Evolutionary conservation across 2,797 vertebrate genomes (phyloP).

Genomic region (Hydrolagus colliei): DNA sequence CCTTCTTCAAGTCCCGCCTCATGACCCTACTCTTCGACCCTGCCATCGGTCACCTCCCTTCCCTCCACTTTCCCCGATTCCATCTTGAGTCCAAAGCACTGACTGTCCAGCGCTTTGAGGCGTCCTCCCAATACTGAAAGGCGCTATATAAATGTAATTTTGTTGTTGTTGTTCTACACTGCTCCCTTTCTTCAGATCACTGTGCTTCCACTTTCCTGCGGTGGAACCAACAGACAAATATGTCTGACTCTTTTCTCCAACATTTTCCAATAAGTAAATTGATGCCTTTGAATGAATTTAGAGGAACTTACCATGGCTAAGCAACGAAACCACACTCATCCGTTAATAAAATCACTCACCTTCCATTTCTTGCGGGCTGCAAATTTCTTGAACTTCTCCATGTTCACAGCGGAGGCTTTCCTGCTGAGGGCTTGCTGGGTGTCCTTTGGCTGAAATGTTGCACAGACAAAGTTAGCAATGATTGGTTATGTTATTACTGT

Average conservation of each 20-base stretch:
- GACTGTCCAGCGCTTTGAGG: too few relatives aligned
- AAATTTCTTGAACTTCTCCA: constrained; percentile 98
- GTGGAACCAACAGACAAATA: neutral
- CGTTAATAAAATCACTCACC: constrained; percentile 52
- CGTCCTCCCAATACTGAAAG: too few relatives aligned
- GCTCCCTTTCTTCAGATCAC: neutral
- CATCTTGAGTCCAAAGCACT: too few relatives aligned
- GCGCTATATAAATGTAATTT: too few relatives aligned
- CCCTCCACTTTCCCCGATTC: too few relatives aligned
- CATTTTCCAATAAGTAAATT: neutral
- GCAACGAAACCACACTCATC: neutral
- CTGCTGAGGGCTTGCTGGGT: constrained; percentile 87
- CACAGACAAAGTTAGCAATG: neutral
- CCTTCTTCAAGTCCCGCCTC: too few relatives aligned
- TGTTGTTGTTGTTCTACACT: neutral
- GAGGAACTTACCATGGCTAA: neutral
- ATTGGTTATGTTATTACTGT: too few relatives aligned
- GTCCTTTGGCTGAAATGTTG: constrained; percentile 80
- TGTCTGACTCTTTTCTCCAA: neutral
- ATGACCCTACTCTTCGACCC: too few relatives aligned
- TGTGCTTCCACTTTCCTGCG: neutral
- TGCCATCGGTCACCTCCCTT: too few relatives aligned
- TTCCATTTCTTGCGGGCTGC: constrained; percentile 96
- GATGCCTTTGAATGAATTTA: neutral
- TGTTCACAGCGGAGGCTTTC: constrained; percentile 95